Conservation (phyloP, 2,113 vertebrate species). For the Prochilodus magdalenae region DNA sequence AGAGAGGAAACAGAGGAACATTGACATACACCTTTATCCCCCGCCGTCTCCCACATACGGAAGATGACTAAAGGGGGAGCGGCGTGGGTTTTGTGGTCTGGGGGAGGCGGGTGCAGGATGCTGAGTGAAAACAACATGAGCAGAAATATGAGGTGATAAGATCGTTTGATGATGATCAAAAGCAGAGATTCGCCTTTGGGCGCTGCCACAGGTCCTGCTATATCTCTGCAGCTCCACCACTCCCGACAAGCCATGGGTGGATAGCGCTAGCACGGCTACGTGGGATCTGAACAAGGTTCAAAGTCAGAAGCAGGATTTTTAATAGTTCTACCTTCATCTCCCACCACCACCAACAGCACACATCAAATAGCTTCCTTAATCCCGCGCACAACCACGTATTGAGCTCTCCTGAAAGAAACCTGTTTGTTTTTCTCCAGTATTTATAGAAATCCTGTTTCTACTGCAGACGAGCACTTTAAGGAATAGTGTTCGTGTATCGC, state of each 20-base stretch:
- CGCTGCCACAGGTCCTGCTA: neutral
- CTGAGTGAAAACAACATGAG: conserved; percentile 28
- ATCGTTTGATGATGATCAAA: conserved; percentile 22
- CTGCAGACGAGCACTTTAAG: too few relatives aligned
- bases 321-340: conserved; percentile 38
- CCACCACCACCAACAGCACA: conserved; percentile 7
- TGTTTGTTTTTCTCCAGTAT: neutral
- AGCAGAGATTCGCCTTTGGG: neutral
- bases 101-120: neutral
- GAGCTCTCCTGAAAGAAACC: neutral
- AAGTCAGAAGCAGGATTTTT: conserved; percentile 13
- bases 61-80: conserved; percentile 1
- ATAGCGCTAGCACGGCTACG: neutral
- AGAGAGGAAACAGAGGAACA: too few relatives aligned
- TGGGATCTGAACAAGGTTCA: conserved; percentile 17
- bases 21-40: neutral
- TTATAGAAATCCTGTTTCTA: neutral
- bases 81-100: neutral
- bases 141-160: neutral
- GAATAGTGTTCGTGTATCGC: too few relatives aligned
- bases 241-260: neutral
- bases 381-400: neutral
- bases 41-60: neutral
- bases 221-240: neutral
- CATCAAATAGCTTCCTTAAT: conserved; percentile 16